phyloP scores from a whole-genome alignment of 1,140 invertebrate genomes.

The Teleogryllus occipitalis region DNA sequence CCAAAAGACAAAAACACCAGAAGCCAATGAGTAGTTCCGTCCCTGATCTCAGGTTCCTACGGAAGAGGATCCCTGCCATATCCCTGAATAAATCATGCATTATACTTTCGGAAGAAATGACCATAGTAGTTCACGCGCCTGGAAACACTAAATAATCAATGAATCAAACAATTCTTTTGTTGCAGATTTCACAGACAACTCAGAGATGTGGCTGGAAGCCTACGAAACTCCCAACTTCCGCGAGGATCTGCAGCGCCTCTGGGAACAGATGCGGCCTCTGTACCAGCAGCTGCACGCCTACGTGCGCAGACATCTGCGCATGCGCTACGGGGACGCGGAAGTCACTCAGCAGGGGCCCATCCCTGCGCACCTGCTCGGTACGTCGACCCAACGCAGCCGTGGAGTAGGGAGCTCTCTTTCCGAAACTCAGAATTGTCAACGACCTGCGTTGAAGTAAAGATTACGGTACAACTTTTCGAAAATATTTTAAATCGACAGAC shows the following conservation, averaged over 20 bases:
- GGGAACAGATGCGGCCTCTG: constrained; percentile 68
- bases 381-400: constrained; percentile 8
- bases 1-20: too few species aligned
- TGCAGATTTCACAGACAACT: constrained; percentile 48
- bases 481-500: neutral
- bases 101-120: too few species aligned
- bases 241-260: constrained; percentile 49
- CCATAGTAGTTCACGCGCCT: too few species aligned
- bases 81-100: too few species aligned
- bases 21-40: too few species aligned
- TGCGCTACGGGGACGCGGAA: constrained; percentile 58
- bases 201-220: constrained; percentile 50
- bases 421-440: too few species aligned
- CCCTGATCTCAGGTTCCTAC: too few species aligned
- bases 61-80: too few species aligned
- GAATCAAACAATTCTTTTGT: neutral
- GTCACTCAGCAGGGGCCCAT: constrained; percentile 68
- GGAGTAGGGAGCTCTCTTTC: too few species aligned
- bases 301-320: constrained; percentile 61
- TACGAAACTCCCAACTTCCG: constrained; percentile 53
- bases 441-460: too few species aligned
- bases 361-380: constrained; percentile 80
- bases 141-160: too few species aligned
- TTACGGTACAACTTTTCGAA: too few species aligned
- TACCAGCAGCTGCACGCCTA: constrained; percentile 84